Base-by-base conservation (phyloP, 2,797 vertebrate species). In the Tapirus indicus region DNA sequence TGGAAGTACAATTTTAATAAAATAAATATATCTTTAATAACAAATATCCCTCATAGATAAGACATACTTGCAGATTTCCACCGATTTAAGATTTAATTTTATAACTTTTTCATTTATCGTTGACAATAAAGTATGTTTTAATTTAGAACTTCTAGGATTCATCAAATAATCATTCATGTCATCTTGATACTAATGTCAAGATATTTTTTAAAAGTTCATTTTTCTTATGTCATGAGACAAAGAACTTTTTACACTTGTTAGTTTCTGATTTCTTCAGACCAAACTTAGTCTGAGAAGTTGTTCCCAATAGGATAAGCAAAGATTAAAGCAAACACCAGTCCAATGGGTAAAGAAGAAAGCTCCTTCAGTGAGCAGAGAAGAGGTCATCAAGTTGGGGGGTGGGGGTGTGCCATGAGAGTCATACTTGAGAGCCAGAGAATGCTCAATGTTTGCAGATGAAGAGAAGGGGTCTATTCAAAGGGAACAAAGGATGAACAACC, bases 1-100 rank as follows among this genome's bases (percentile, higher is more conserved):
- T 90, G 25, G 52, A 88, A 95, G 88, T 38, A 77, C 75, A 18
- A 87, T 49, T 86, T 94, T 89, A 92, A 74, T 88, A 78, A 93
- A 91, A 78, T 54, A 85, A 78, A 83, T 52, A 38, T 49, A 47
- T 21, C 35, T 80, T 82, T 54, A 95, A 52, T 82, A 54, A 94
- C 9, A 85, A 79, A 68, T 68, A 86, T 35, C n/a, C 10, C 41
- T 88, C 27, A 41, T 4, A 84, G 27, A n/a, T 89, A 86, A 72
- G 72, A 82, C n/a, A 93, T 32, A 25, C 6, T 38, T 71, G 21
- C 1, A 64, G 6, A 84, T 83, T 94, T 74, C 32, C 18, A 84
- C 44, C 75, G n/a, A 62, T 18, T 86, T 66, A 75, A 88, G n/a
- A 91, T 32, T 60, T 88, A 72, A 41, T 78, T 68, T 95, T 82